Evolutionary conservation across 2,888 invertebrate species (phyloP), one percentile per base, ranked within the genome.

Genomic region (Yponomeuta plumbellus): DNA sequence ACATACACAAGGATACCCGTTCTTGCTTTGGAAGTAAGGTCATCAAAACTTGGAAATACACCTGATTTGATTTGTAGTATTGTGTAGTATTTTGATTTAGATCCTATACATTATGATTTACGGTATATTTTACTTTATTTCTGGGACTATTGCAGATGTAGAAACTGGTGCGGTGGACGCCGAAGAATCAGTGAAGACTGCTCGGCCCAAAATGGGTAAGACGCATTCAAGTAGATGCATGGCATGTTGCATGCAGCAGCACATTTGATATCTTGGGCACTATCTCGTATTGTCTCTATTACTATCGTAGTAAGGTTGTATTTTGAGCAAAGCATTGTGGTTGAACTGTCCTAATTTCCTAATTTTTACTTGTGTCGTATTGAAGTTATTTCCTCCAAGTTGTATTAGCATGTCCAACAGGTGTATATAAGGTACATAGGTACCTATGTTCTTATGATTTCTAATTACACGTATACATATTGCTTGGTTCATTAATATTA

Each of bases 91-190:
- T 52, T 17, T 17, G 44, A 52, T 10, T 44, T 44, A 5, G 11
- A 3, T 2, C 44, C 13, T 10, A 44, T 2, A 11, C 13, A 44
- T 10, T 13, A 1, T 44, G 13, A 8, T 52, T 17, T 13, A 6
- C 13, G 17, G 44, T 52, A 4, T 52, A 52, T 52, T 52, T 52
- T 13, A 52, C 44, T 52, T 52, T 13, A 17, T 52, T 52, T 52
- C 44, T 52, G 44, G 44, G 44, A 17, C 44, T 17, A 62, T 68
- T 68, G 26, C 68, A 69, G 68, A 69, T 67, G 67, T 69, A 69
- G 68, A 69, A 58, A 44, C 20, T 22, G 66, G 67, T 21, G 39
- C 67, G 44, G 61, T 64, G 17, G 58, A 65, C 17, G 59, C 62
- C 57, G 58, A 44, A 67, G 44, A 56, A 11, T 61, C 66, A 64